These are phyloP conservation scores for Hoplodrina blanda DNA, from an alignment of 2,888 invertebrate species.

Conservation along the genomic window DNA sequence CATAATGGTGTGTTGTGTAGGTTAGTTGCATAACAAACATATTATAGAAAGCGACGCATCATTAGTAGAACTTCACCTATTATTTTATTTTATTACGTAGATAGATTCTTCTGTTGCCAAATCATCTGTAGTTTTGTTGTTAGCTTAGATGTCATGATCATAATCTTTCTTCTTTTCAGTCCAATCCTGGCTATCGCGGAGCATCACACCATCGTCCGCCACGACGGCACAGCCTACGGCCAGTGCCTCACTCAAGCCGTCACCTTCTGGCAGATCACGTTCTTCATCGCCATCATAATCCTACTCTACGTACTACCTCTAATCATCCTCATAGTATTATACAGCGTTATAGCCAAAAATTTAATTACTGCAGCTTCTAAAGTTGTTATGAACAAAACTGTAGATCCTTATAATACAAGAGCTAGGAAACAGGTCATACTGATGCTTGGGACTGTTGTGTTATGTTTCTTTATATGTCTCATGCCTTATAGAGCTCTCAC, in stretches of 20 bases:
- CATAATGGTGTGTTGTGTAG: conserved; percentile 40
- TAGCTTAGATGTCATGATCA: conserved; percentile 56
- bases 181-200: conserved; percentile 95
- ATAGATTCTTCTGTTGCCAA: conserved; percentile 37
- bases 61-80: conserved; percentile 39
- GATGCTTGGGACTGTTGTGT: conserved; percentile 96
- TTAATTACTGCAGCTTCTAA: conserved; percentile 93
- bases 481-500: conserved; percentile 96
- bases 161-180: conserved; percentile 91
- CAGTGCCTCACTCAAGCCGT: conserved; percentile 95
- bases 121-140: conserved; percentile 42
- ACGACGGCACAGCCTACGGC: conserved; percentile 93
- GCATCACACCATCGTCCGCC: conserved; percentile 92
- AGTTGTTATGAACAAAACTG: conserved; percentile 93
- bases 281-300: conserved; percentile 94
- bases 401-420: conserved; percentile 93
- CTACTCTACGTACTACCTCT: conserved; percentile 96
- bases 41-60: conserved; percentile 27
- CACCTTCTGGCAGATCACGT: conserved; percentile 94
- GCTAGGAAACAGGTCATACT: conserved; percentile 96
- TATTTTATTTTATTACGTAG: conserved; percentile 23
- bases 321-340: conserved; percentile 94
- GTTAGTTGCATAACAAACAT: conserved; percentile 52
- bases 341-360: conserved; percentile 95
- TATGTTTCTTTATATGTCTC: conserved; percentile 96